These are phyloP conservation scores for Uromys caudimaculatus DNA, from an alignment of 2,797 vertebrate species.

Conservation along the genomic window DNA sequence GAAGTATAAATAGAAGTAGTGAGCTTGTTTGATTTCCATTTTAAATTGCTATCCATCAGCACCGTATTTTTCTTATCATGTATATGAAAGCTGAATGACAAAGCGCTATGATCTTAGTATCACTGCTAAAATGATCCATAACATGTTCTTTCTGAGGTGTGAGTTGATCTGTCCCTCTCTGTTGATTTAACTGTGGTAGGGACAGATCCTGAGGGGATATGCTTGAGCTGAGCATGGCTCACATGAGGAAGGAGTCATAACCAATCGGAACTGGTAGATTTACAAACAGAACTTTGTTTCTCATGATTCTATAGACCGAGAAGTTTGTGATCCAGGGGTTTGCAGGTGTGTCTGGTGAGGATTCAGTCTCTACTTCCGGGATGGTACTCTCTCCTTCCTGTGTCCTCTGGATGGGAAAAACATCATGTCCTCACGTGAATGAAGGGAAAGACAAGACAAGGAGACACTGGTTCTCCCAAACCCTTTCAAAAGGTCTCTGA, in stretches of 20 bases:
- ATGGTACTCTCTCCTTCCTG: not conserved
- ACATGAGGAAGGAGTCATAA: not conserved
- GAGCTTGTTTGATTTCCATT: not conserved
- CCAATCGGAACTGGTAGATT: not conserved
- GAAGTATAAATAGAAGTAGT: not conserved
- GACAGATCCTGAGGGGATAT: fast-evolving
- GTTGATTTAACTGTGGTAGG: not conserved
- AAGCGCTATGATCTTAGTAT: not conserved
- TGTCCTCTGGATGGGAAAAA: not conserved
- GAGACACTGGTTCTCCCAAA: not conserved
- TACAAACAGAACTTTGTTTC: not conserved
- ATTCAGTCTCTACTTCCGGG: not conserved
- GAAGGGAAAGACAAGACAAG: not conserved
- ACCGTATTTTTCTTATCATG: not conserved
- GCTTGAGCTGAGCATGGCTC: not conserved
- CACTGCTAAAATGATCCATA: not conserved
- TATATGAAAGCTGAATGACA: not conserved
- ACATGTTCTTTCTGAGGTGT: not conserved
- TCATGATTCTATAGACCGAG: not conserved
- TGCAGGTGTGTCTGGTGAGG: not conserved
- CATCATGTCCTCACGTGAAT: not conserved
- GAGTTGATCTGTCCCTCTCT: not conserved
- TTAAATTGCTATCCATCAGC: not conserved
- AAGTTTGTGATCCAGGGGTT: not conserved
- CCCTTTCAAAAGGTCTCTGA: not conserved